phyloP scores from a whole-genome alignment of 2,797 vertebrate genomes.

The Cyclura pinguis region DNA sequence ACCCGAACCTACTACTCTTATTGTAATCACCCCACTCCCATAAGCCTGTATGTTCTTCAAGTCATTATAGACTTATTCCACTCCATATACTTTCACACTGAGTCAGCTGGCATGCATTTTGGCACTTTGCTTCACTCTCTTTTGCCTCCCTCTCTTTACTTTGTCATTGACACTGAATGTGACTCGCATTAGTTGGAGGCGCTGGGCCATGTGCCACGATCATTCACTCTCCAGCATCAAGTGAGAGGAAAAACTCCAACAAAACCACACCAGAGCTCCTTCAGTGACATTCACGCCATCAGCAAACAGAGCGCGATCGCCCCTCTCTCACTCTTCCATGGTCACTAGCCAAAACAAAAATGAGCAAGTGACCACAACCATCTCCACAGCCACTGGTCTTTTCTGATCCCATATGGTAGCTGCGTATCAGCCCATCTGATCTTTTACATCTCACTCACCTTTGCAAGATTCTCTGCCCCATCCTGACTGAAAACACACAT shows the following conservation, averaged over 20 bases:
- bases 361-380: neutral
- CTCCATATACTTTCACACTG: neutral
- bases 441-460: slow-evolving; percentile 24
- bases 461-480: neutral
- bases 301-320: slow-evolving; percentile 30
- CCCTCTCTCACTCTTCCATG: slow-evolving; percentile 14
- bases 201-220: slow-evolving; percentile 21
- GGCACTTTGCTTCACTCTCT: slow-evolving; percentile 10
- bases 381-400: slow-evolving; percentile 32
- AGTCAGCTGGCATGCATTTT: slow-evolving; percentile 15
- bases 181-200: neutral
- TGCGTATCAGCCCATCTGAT: slow-evolving; percentile 13
- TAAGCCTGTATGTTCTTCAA: slow-evolving; percentile 15
- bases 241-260: slow-evolving; percentile 26
- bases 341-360: slow-evolving; percentile 17
- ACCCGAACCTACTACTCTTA: neutral
- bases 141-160: neutral
- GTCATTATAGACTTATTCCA: neutral
- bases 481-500: neutral
- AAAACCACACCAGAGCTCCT: neutral
- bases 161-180: slow-evolving; percentile 21
- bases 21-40: neutral
- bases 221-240: neutral
- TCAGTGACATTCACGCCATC: slow-evolving; percentile 11
- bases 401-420: slow-evolving; percentile 31